A percentile compares a stretch with the other conserved stretches of the same genome.
These are phyloP conservation scores for Nemotelus nigrinus DNA, from an alignment of 2,888 invertebrate genomes.

Conservation along the genomic window DNA sequence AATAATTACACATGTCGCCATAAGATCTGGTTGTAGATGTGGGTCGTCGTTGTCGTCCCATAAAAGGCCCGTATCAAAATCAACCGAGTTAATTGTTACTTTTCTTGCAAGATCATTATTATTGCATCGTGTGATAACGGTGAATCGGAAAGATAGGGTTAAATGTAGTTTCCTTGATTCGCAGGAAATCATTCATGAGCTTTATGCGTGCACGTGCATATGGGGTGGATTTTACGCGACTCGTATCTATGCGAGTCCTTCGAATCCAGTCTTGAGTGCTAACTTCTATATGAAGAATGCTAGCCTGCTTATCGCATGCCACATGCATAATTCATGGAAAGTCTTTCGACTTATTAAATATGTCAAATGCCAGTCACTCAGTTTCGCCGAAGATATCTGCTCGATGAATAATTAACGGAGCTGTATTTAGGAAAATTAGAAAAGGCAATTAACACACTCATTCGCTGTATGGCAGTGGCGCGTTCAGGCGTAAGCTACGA, in stretches of 20 bases:
- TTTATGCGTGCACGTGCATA: too few species aligned
- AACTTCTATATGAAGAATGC: constrained; percentile 17
- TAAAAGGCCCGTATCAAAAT: not conserved
- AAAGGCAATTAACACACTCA: constrained; percentile 50
- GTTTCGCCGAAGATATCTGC: constrained; percentile 46
- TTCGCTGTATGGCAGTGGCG: constrained; percentile 39
- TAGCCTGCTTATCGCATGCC: not conserved
- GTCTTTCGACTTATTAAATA: constrained; percentile 48
- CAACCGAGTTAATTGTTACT: constrained; percentile 17
- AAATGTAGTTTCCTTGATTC: too few species aligned
- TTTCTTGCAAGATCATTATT: not conserved
- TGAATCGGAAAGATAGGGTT: not conserved
- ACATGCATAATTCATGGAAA: constrained; percentile 47
- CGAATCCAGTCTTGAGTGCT: not conserved
- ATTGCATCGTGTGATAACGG: constrained; percentile 17
- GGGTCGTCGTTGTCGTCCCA: not conserved
- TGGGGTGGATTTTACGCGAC: too few species aligned
- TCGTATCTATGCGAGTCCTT: not conserved
- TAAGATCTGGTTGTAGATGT: not conserved
- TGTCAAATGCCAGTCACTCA: constrained; percentile 49
- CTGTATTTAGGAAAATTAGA: constrained; percentile 50
- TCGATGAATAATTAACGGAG: constrained; percentile 49
- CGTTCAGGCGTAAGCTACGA: not conserved
- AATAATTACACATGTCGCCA: constrained; percentile 14
- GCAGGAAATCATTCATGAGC: too few species aligned